Evolutionary conservation across 2,113 vertebrate genomes (phyloP), one percentile per base, ranked within the genome.

Genomic region (Falco punctatus): DNA sequence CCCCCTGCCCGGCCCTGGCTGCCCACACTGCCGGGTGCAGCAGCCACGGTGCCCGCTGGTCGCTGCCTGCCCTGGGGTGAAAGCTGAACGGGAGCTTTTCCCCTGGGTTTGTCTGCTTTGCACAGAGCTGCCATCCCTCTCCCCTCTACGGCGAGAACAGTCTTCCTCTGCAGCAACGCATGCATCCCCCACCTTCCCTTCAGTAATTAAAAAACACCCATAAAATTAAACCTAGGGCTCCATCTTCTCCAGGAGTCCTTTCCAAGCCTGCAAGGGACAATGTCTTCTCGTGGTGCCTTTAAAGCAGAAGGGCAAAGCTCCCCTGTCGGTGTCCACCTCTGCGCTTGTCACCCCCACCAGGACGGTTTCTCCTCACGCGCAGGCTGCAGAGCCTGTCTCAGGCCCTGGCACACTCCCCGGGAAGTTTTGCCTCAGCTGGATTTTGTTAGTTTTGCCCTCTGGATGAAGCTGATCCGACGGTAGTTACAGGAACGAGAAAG

Each of bases 261-360:
- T 24, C 59, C 48, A 74, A 58, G 74, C 52, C 58, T 40, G 61
- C 38, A 27, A 71, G 54, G 35, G 44, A 16, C 57, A 33, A 1
- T 1, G 5, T 33, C 62, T 55, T 35, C 48, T 49, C 0, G 0
- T 0, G 1, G 35, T 35, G 24, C 24, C 59, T 84, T 52, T 33
- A 72, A 64, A 80, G 38, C 30, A 73, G 61, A 62, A 93, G 72
- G 80, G 88, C 66, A 80, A 70, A 90, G 15, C 28, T 65, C 54
- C 17, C 49, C 44, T 27, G 30, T 13, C 54, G 8, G 1, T 40
- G 75, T 71, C 86, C 80, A 77, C 64, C 49, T 70, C 79, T 10
- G 1, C n/a, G 61, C 44, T 58, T 24, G 2, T 28, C 1, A 0
- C 18, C 62, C 55, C 52, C 3, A 1, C 78, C 0, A 4, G 58